phyloP scores from a whole-genome alignment of 2,888 invertebrate genomes.

The Eupithecia abbreviata region DNA sequence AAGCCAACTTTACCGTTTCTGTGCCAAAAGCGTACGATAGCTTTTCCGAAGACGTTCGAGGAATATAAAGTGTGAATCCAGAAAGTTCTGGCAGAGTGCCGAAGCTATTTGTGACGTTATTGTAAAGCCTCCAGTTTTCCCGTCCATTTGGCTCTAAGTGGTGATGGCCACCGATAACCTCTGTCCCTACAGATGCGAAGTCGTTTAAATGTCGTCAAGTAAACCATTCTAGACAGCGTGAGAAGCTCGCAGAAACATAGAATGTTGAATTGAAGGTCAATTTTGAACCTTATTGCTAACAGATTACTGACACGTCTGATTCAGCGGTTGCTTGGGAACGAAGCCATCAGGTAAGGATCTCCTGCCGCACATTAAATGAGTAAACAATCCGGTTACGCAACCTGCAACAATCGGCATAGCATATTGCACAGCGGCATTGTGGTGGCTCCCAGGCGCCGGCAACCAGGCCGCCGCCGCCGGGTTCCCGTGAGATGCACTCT shows the following conservation, averaged over 20 bases:
- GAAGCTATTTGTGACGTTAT: constrained; percentile 19
- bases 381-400: constrained; percentile 46
- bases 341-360: constrained; percentile 15
- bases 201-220: constrained; percentile 10
- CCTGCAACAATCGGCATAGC: constrained; percentile 53
- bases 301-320: constrained; percentile 8
- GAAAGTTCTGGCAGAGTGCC: constrained; percentile 18
- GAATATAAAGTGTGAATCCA: constrained; percentile 6
- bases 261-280: constrained; percentile 11
- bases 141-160: neutral
- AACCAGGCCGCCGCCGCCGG: constrained; percentile 42
- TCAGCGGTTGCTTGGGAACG: constrained; percentile 11
- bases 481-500: constrained; percentile 47
- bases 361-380: constrained; percentile 26
- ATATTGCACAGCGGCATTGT: constrained; percentile 53
- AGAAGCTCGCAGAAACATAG: constrained; percentile 11
- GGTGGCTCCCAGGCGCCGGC: constrained; percentile 45
- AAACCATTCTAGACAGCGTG: constrained; percentile 10
- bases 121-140: constrained; percentile 8
- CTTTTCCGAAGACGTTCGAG: neutral
- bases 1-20: constrained; percentile 6
- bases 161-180: constrained; percentile 24
- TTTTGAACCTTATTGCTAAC: constrained; percentile 6
- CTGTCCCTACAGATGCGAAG: constrained; percentile 10
- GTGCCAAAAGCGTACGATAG: constrained; percentile 14